These are phyloP conservation scores for Caranx melampygus DNA, from an alignment of 2,113 vertebrate genomes.

Conservation along the genomic window DNA sequence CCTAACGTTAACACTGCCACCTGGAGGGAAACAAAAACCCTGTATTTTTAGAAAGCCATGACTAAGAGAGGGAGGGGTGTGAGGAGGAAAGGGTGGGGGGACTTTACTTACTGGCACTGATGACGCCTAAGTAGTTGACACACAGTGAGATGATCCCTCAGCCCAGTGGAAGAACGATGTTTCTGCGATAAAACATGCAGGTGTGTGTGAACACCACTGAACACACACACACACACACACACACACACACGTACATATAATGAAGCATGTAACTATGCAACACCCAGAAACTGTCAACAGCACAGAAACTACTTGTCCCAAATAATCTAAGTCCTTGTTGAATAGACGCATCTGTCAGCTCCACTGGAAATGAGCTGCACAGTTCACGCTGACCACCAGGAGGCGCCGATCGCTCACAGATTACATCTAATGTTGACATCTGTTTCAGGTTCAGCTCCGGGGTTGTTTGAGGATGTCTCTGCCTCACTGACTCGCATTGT, in stretches of 20 bases:
- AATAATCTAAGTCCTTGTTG: not conserved
- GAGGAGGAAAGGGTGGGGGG: too few relatives aligned
- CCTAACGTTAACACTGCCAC: conserved; percentile 48
- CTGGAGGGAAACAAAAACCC: conserved; percentile 38
- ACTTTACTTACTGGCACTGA: not conserved
- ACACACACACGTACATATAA: not conserved
- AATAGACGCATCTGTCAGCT: not conserved
- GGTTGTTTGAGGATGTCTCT: not conserved
- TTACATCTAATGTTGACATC: not conserved
- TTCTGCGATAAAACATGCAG: not conserved
- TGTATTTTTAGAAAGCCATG: not conserved
- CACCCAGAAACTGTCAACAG: not conserved
- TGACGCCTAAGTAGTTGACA: not conserved
- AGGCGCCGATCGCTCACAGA: conserved; percentile 40
- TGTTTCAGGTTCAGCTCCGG: not conserved
- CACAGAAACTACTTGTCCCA: not conserved
- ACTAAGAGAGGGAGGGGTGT: not conserved
- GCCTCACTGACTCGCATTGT: not conserved
- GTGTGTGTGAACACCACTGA: too few relatives aligned
- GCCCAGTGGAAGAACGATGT: not conserved
- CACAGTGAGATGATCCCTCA: not conserved
- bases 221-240: not conserved
- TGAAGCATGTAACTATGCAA: too few relatives aligned
- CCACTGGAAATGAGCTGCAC: not conserved
- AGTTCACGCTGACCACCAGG: conserved; percentile 19